These are phyloP conservation scores for Antheraea yamamai DNA, from an alignment of 2,888 invertebrate genomes.

Conservation along the genomic window DNA sequence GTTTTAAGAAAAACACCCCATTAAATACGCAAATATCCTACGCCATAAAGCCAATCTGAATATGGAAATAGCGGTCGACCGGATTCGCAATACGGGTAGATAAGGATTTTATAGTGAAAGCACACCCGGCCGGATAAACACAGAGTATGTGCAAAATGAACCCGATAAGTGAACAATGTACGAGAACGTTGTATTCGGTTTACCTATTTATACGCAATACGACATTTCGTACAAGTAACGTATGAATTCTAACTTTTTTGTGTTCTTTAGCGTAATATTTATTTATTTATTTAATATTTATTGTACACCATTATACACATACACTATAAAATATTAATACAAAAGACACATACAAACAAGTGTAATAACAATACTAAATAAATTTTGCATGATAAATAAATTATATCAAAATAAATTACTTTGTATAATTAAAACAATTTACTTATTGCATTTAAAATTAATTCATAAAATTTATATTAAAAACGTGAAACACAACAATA, in stretches of 20 bases:
- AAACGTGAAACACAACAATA: too few species aligned
- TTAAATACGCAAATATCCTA: slow-evolving; percentile 38
- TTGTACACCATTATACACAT: too few species aligned
- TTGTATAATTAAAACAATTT: too few species aligned
- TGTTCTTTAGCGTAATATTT: neutral
- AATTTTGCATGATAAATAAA: neutral
- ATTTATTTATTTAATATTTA: neutral
- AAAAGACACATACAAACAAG: too few species aligned
- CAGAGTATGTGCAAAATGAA: slow-evolving; percentile 53
- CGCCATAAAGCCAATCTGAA: slow-evolving; percentile 62
- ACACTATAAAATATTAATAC: too few species aligned
- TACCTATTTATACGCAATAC: slow-evolving; percentile 23
- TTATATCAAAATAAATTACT: too few species aligned
- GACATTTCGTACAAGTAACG: slow-evolving; percentile 8
- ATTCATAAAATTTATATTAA: too few species aligned
- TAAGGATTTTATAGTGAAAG: slow-evolving; percentile 72
- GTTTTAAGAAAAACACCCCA: neutral
- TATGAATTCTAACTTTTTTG: neutral
- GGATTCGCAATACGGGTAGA: slow-evolving; percentile 73
- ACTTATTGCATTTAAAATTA: too few species aligned
- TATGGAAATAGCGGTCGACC: slow-evolving; percentile 68
- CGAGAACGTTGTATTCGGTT: slow-evolving; percentile 29
- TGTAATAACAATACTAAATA: neutral
- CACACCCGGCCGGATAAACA: slow-evolving; percentile 50
- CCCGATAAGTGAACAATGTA: slow-evolving; percentile 52